Evolutionary conservation across 1,140 invertebrate genomes (phyloP).

Genomic region (Gryon sp.): DNA sequence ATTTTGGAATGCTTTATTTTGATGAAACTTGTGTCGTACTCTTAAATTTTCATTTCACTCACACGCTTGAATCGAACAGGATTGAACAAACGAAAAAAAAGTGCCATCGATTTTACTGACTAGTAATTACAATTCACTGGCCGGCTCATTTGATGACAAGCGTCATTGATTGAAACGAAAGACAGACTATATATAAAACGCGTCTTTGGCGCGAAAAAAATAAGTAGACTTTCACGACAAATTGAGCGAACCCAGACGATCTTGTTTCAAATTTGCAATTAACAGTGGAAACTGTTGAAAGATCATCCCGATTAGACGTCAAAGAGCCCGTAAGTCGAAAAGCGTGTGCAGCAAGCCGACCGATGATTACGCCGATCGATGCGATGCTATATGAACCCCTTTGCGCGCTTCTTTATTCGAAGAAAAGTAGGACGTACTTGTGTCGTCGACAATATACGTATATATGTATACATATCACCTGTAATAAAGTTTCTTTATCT

Average conservation of each 20-base stretch:
- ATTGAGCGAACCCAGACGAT: conserved; percentile 9
- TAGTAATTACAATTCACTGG: conserved; percentile 20
- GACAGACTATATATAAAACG: neutral
- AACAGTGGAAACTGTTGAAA: conserved; percentile 42
- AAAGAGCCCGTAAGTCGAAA: conserved; percentile 45
- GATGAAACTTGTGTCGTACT: neutral
- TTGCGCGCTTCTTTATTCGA: conserved; percentile 48
- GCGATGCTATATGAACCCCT: conserved; percentile 43
- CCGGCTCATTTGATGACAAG: conserved; percentile 29
- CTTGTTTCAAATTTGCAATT: conserved; percentile 50
- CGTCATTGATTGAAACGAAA: conserved; percentile 30
- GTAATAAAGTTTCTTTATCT: conserved; percentile 33
- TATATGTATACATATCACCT: conserved; percentile 19
- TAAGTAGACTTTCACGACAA: too few species aligned
- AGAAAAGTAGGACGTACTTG: conserved; percentile 58
- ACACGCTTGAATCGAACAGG: too few species aligned
- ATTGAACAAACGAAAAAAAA: neutral
- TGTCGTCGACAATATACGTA: conserved; percentile 16
- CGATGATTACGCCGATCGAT: conserved; percentile 59
- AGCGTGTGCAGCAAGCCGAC: conserved; percentile 42
- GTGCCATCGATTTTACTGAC: neutral
- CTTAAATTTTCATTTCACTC: neutral
- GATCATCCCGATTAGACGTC: conserved; percentile 52
- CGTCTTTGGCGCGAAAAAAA: neutral
- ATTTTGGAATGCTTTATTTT: neutral